Base-by-base conservation (phyloP, 1,140 invertebrate species). In the Orchestia grillus region DNA sequence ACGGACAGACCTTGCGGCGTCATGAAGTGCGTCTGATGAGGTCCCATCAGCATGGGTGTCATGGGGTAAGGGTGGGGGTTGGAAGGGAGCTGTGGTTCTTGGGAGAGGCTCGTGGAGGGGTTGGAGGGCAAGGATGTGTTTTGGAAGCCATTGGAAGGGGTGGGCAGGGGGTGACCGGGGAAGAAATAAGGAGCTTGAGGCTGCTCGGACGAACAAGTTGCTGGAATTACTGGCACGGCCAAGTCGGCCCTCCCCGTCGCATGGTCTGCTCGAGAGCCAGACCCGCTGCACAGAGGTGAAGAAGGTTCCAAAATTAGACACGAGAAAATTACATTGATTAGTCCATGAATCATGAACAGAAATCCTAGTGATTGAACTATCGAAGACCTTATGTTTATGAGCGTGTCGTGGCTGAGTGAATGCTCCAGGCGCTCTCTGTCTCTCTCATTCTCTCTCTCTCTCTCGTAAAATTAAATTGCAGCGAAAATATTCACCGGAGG, bases 21-120 rank as follows among this genome's bases (percentile, higher is more conserved):
- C 44, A 94, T 94, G 44, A 45, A 94, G 92, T 94, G 92, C 23
- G 92, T n/a, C 44, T 94, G 92, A 47, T 94, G 92, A n/a, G 92
- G 92, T 19, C 44, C 44, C 43, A 94, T 47, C 43, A 92, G 16
- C 44, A 94, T 47, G 41, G 92, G 92, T 0, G 92, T 19, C 3
- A 94, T 94, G 43, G 92, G 92, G 40, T 94, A 94, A 0, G 43
- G 92, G 11, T 94, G 92, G 19, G 92, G 43, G 40, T 94, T 94
- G 19, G 92, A 44, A 94, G 43, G 0, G 23, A 94, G 43, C 44
- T 94, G 92, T 11, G 92, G 92, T 40, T 94, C 92, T 40, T 94
- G 92, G 6, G 92, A 94, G 43, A 94, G 92, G 47, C 92, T 94
- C 36, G 92, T 94, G 44, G 92, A 94, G 6, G 92, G 92, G 92